These are phyloP conservation scores for Dendrolimus pini DNA, from an alignment of 2,888 invertebrate genomes.

Conservation along the genomic window DNA sequence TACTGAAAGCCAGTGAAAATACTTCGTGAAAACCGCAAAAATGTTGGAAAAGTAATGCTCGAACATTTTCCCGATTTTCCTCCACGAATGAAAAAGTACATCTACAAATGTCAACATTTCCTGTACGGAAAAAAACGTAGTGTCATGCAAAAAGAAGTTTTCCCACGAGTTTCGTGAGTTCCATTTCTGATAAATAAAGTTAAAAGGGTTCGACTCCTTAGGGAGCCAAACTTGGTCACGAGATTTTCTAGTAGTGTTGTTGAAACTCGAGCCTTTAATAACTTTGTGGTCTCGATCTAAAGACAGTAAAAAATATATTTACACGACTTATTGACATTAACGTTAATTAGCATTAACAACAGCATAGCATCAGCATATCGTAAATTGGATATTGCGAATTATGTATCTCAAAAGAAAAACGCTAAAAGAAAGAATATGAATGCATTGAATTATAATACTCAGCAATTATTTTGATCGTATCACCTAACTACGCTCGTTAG, in stretches of 20 bases:
- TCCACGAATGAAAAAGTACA: constrained; percentile 11
- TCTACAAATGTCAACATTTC: constrained; percentile 13
- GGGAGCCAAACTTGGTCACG: constrained; percentile 28
- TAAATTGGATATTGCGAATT: too few relatives aligned
- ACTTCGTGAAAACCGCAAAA: neutral
- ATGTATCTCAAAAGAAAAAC: too few relatives aligned
- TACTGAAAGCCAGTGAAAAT: neutral
- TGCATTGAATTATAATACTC: too few relatives aligned
- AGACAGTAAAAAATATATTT: too few relatives aligned
- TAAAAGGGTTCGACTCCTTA: constrained; percentile 49
- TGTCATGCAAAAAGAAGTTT: constrained; percentile 46
- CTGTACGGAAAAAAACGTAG: constrained; percentile 26
- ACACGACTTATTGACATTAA: too few relatives aligned
- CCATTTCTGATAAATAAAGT: constrained; percentile 60
- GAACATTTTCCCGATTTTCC: neutral
- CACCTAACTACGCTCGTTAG: too few relatives aligned
- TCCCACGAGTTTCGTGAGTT: constrained; percentile 37
- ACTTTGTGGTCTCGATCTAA: constrained; percentile 14
- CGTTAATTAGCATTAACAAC: too few relatives aligned
- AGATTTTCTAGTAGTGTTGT: constrained; percentile 8
- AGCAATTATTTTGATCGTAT: too few relatives aligned
- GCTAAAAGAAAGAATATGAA: too few relatives aligned
- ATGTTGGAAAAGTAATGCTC: neutral
- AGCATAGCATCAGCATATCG: too few relatives aligned
- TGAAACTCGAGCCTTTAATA: constrained; percentile 14